phyloP scores from a whole-genome alignment of 2,113 vertebrate species.

The Epinephelus fuscoguttatus region DNA sequence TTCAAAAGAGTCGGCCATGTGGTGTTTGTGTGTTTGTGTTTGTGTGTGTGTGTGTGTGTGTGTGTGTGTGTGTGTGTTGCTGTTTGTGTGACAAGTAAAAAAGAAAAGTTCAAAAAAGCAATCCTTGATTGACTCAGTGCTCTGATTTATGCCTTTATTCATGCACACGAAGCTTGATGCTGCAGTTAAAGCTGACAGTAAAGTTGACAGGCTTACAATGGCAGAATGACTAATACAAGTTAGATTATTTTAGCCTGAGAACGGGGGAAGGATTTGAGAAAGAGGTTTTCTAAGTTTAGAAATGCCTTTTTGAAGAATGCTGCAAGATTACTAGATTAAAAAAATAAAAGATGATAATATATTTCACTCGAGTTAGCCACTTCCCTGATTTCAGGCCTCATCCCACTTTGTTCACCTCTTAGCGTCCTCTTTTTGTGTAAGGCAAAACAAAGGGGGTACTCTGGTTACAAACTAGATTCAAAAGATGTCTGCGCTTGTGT shows the following conservation, averaged over 20 bases:
- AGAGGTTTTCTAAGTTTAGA: background rate
- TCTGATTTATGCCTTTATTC: constrained; percentile 19
- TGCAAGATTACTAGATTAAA: background rate
- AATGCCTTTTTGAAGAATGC: background rate
- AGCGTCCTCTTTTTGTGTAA: background rate
- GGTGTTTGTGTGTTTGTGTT: background rate
- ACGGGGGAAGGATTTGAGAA: background rate
- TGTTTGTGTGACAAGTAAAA: background rate
- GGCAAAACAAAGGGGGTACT: background rate
- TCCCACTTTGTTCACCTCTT: background rate
- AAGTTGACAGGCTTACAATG: constrained; percentile 25
- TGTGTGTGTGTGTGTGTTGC: background rate
- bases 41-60: background rate
- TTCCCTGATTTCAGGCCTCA: background rate
- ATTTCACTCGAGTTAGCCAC: background rate
- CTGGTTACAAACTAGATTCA: background rate
- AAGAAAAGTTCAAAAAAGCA: background rate
- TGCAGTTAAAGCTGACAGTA: constrained; percentile 14
- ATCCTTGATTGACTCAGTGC: constrained; percentile 6
- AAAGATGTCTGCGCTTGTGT: background rate
- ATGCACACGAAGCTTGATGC: constrained; percentile 1
- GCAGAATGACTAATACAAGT: constrained; percentile 13
- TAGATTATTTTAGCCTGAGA: background rate
- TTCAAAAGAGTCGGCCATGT: background rate
- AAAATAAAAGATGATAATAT: background rate